phyloP scores from a whole-genome alignment of 2,888 invertebrate genomes.

The Schrankia costaestrigalis region DNA sequence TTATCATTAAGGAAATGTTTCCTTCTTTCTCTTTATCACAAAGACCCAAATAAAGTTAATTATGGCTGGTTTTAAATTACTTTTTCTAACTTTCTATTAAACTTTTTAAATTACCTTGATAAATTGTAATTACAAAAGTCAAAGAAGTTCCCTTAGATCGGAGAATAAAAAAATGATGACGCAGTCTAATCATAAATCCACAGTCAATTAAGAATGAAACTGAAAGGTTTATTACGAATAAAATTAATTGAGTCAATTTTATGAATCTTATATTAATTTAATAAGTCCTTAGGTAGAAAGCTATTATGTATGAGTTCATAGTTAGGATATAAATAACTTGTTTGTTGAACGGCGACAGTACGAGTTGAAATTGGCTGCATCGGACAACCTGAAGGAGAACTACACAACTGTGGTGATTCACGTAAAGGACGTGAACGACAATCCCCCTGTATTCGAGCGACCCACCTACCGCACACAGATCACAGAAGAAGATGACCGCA shows the following conservation, averaged over 20 bases:
- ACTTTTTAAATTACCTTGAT: conserved; percentile 50
- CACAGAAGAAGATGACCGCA: conserved; percentile 97
- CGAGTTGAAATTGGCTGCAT: conserved; percentile 95
- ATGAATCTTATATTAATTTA: no score
- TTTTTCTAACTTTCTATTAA: conserved; percentile 38
- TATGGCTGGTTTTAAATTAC: conserved; percentile 44
- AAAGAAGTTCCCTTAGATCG: conserved; percentile 35
- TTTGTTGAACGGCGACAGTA: conserved; percentile 82
- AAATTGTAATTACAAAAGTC: conserved; percentile 48
- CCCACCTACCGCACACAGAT: conserved; percentile 97
- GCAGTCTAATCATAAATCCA: conserved; percentile 11
- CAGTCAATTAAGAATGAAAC: no score
- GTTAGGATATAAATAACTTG: conserved; percentile 27
- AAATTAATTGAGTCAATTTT: no score
- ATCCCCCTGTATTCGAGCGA: conserved; percentile 97
- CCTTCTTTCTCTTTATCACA: conserved; percentile 36
- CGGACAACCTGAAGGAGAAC: conserved; percentile 98
- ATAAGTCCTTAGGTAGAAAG: no score
- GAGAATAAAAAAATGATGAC: conserved; percentile 19
- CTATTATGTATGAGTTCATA: not conserved
- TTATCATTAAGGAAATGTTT: conserved; percentile 23
- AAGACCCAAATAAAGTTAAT: conserved; percentile 48
- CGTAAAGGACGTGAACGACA: conserved; percentile 99
- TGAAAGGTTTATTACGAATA: no score
- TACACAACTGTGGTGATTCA: conserved; percentile 98